phyloP scores from a whole-genome alignment of 2,888 invertebrate genomes.

The Theodoxus fluviatilis region DNA sequence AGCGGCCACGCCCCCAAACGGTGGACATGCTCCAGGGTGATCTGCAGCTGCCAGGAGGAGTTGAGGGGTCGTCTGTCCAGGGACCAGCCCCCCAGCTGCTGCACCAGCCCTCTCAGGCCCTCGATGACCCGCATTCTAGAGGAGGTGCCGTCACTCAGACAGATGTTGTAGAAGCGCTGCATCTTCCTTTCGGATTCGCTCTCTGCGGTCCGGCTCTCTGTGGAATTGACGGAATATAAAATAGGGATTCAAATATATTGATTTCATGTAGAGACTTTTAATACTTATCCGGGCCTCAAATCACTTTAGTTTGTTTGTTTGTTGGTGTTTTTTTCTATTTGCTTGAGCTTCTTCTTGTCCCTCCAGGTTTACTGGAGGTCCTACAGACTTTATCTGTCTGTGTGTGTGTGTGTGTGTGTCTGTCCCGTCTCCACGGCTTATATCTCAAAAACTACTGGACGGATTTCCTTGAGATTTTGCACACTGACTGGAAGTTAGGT shows the following conservation, averaged over 20 bases:
- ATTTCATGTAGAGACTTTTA: too few relatives aligned
- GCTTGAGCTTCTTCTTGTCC: too few relatives aligned
- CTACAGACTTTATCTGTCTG: too few relatives aligned
- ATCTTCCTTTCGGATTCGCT: slow-evolving; percentile 42
- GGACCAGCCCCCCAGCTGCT: slow-evolving; percentile 40
- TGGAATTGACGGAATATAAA: background rate
- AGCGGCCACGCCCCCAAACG: slow-evolving; percentile 50
- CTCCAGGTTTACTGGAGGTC: too few relatives aligned
- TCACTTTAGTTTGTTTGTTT: background rate
- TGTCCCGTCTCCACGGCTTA: too few relatives aligned
- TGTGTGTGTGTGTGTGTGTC: too few relatives aligned
- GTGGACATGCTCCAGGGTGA: slow-evolving; percentile 44
- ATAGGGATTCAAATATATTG: background rate
- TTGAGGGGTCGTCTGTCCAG: slow-evolving; percentile 3
- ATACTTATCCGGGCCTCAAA: too few relatives aligned
- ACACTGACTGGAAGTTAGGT: too few relatives aligned
- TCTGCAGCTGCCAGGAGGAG: slow-evolving; percentile 28
- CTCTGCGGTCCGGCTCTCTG: slow-evolving; percentile 37
- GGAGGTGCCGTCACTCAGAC: slow-evolving; percentile 42
- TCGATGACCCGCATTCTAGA: slow-evolving; percentile 36
- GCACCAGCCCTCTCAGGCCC: slow-evolving; percentile 39
- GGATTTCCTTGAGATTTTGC: too few relatives aligned
- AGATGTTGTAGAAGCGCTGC: slow-evolving; percentile 46
- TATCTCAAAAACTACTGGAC: too few relatives aligned
- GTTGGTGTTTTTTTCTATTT: background rate